phyloP scores from a whole-genome alignment of 2,113 vertebrate genomes.

The Chloebia gouldiae region DNA sequence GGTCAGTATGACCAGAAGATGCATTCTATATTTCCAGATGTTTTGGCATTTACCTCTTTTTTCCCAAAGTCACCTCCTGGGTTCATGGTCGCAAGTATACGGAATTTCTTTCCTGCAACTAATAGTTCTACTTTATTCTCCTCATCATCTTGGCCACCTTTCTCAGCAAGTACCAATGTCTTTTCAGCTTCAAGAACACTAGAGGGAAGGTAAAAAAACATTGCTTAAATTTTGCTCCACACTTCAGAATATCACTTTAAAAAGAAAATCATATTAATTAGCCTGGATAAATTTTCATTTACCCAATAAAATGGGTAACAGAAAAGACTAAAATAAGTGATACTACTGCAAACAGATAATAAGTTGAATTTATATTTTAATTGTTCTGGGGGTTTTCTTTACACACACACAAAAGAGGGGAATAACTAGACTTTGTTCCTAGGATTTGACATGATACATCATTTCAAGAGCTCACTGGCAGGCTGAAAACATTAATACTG shows the following conservation, averaged over 20 bases:
- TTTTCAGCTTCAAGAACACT: slow-evolving; percentile 89
- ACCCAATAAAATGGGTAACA: not conserved
- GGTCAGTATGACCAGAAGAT: not conserved
- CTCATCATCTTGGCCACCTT: slow-evolving; percentile 84
- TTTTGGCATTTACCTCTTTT: slow-evolving; percentile 85
- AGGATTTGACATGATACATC: not conserved
- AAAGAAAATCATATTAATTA: not conserved
- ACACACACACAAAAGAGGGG: not conserved
- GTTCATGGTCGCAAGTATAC: slow-evolving; percentile 96
- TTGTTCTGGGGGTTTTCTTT: not conserved
- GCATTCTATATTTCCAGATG: not conserved
- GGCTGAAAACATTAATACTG: not conserved
- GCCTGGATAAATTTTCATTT: not conserved
- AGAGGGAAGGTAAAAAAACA: not conserved
- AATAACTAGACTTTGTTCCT: not conserved
- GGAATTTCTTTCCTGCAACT: slow-evolving; percentile 82
- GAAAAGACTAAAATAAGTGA: not conserved
- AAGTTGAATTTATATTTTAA: not conserved
- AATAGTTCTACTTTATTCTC: slow-evolving; percentile 87
- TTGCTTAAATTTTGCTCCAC: not conserved
- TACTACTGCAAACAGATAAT: not conserved
- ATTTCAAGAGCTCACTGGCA: not conserved
- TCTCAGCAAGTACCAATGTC: slow-evolving; percentile 90
- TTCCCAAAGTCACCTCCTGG: slow-evolving; percentile 98
- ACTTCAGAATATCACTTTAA: not conserved